A percentile compares a stretch with the other conserved stretches of the same genome.
These are phyloP conservation scores for Lochmaea capreae DNA, from an alignment of 2,888 invertebrate species.

Conservation along the genomic window DNA sequence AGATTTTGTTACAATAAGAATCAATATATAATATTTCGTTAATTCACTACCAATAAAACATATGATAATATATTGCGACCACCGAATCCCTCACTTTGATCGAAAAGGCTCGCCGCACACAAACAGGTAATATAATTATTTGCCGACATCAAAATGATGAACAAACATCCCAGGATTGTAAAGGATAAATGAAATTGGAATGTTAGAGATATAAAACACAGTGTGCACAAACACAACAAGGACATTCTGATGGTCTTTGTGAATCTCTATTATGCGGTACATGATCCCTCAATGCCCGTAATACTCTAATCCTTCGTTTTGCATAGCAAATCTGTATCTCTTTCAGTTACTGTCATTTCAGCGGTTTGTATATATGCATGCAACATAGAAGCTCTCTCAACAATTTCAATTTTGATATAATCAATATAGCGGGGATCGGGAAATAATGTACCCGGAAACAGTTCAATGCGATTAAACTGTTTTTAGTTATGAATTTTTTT, in stretches of 20 bases:
- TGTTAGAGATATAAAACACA: conserved; percentile 53
- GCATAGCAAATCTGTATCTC: conserved; percentile 58
- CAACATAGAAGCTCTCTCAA: conserved; percentile 48
- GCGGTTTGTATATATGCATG: conserved; percentile 47
- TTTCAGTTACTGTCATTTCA: conserved; percentile 60
- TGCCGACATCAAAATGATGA: conserved; percentile 42
- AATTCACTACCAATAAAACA: background rate
- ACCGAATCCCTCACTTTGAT: conserved; percentile 30
- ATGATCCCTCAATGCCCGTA: conserved; percentile 51
- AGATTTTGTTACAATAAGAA: no score
- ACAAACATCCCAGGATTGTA: conserved; percentile 39
- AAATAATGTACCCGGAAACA: background rate
- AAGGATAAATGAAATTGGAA: conserved; percentile 51
- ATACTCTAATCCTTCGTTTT: conserved; percentile 54
- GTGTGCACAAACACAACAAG: conserved; percentile 56
- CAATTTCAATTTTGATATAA: conserved; percentile 58
- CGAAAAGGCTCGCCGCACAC: conserved; percentile 25
- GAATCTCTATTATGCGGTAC: conserved; percentile 53
- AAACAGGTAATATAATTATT: conserved; percentile 40
- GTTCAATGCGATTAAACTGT: conserved; percentile 7
- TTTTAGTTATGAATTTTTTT: background rate
- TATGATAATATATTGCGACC: background rate
- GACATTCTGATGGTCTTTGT: conserved; percentile 48
- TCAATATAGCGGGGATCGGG: conserved; percentile 24
- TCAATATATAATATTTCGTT: background rate